Evolutionary conservation across 2,113 vertebrate genomes (phyloP), one percentile per base, ranked within the genome.

Genomic region (Rafetus swinhoei): DNA sequence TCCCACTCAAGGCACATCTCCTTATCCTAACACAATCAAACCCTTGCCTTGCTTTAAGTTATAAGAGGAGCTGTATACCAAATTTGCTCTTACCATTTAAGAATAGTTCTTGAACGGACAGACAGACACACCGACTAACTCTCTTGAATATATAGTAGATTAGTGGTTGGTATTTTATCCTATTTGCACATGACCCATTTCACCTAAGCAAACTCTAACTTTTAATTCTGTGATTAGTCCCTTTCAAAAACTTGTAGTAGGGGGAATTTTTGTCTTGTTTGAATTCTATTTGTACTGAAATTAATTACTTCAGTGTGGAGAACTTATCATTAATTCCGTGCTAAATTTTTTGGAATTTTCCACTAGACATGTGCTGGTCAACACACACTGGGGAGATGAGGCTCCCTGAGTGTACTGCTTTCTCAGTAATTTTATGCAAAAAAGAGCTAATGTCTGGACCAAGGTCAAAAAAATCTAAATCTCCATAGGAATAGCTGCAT

Each of bases 401-500:
- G 85, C 90, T 98, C 92, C 95, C 93, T 93, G 79, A 93, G 88
- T 79, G 93, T 95, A 76, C 39, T 96, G 79, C 56, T 96, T 95
- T 95, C 83, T 84, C 81, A 94, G 56, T 90, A 95, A 98, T 97
- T 98, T 97, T 98, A 97, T 96, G 96, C 91, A 94, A 91, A 97
- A 94, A 57, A 92, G 85, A 97, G 94, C 97, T 90, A 97, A 96
- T 94, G 89, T 96, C 81, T 96, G 89, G 85, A 94, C 81, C 81
- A 96, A 97, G 97, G 97, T 98, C 97, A 98, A 95, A 86, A 90
- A 96, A 94, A 93, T 81, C 84, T 94, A 85, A 96, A 95, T 97
- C 96, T 97, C 95, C 35, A 81, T 57, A 97, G 95, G 82, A 95
- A 93, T 93, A 95, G 69, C 92, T 88, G 32, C 77, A 16, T 92